These are phyloP conservation scores for Carassius auratus DNA, from an alignment of 2,113 vertebrate species.

Conservation along the genomic window DNA sequence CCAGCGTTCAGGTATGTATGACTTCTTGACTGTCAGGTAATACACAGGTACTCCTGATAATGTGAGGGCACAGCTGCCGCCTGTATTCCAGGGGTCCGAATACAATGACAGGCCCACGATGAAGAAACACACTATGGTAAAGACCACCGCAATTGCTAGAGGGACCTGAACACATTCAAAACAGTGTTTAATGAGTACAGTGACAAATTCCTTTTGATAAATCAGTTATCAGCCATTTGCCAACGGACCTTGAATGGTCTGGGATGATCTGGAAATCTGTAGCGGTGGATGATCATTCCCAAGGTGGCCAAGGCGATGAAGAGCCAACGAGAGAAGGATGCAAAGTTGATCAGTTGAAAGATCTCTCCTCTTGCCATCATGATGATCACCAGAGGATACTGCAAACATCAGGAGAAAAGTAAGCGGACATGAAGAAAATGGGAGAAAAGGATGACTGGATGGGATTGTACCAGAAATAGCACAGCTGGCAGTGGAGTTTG, in stretches of 20 bases:
- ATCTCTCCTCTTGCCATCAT: conserved; percentile 82
- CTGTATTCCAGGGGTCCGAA: conserved; percentile 92
- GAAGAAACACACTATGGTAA: conserved; percentile 93
- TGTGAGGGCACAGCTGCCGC: conserved; percentile 86
- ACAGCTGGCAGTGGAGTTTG: conserved; percentile 93
- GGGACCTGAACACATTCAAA: conserved; percentile 80
- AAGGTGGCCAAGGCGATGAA: conserved; percentile 86
- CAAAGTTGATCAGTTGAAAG: conserved; percentile 85
- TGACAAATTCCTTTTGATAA: not conserved
- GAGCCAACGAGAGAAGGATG: conserved; percentile 87
- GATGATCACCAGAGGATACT: conserved; percentile 81
- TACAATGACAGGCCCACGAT: conserved; percentile 94
- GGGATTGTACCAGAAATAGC: conserved; percentile 84
- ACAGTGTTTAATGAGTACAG: not conserved
- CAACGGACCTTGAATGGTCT: conserved; percentile 83
- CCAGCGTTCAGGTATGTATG: conserved; percentile 60
- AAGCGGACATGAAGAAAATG: not conserved
- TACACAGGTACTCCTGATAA: conserved; percentile 91
- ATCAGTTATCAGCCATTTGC: not conserved
- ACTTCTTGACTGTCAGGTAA: conserved; percentile 73
- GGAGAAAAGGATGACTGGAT: too few species aligned
- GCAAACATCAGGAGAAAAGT: conserved; percentile 42
- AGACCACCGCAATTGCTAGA: conserved; percentile 81
- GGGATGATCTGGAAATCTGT: conserved; percentile 78
- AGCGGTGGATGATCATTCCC: conserved; percentile 83